phyloP scores from a whole-genome alignment of 1,140 invertebrate genomes.

The Alviniconcha marisindica region DNA sequence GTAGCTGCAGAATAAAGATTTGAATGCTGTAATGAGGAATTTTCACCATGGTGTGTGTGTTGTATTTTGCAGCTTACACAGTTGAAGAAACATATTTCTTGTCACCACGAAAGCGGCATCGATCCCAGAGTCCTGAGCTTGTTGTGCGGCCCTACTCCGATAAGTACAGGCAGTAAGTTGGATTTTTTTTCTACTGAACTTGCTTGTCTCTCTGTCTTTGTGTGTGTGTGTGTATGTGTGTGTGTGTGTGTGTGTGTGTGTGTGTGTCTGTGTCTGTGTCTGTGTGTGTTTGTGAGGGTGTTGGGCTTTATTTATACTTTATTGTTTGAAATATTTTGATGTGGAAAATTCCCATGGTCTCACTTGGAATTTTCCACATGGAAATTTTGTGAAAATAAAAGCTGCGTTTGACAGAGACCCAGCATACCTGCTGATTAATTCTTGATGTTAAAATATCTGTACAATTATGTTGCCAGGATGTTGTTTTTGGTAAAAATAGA shows the following conservation, averaged over 20 bases:
- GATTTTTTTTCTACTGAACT: neutral
- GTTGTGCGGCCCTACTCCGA: neutral
- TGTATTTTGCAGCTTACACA: slow-evolving; percentile 58
- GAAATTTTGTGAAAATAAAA: too few relatives aligned
- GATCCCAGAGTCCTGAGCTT: slow-evolving; percentile 22
- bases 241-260: neutral
- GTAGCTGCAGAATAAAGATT: too few relatives aligned
- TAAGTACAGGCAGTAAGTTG: slow-evolving; percentile 35
- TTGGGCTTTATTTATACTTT: too few relatives aligned
- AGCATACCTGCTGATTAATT: too few relatives aligned
- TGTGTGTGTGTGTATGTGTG: neutral
- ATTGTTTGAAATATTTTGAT: too few relatives aligned
- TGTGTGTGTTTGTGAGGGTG: neutral
- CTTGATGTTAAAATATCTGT: too few relatives aligned
- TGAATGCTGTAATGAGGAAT: too few relatives aligned
- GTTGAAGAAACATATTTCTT: slow-evolving; percentile 66
- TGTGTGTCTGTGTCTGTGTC: neutral
- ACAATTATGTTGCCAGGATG: too few relatives aligned
- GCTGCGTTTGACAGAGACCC: too few relatives aligned
- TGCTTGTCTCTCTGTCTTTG: neutral
- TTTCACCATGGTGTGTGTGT: neutral
- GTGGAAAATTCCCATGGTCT: too few relatives aligned
- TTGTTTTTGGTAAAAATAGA: too few relatives aligned
- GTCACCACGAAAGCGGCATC: slow-evolving; percentile 49
- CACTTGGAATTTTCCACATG: too few relatives aligned